Conservation (phyloP, 1,140 invertebrate species). For the Tribolium castaneum region DNA sequence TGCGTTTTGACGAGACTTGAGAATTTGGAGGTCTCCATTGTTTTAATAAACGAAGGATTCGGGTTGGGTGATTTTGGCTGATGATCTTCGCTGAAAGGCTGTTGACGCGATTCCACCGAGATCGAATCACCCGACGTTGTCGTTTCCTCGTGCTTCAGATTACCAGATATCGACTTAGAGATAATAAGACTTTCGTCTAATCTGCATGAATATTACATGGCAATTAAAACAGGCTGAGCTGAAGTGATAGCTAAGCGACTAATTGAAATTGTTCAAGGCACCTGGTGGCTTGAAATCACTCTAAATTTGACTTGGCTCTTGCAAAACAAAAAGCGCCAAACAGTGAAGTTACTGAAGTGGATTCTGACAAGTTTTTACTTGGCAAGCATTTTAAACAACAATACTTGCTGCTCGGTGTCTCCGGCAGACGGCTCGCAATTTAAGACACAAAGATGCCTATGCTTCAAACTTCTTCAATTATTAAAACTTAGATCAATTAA, state of each 20-base stretch:
- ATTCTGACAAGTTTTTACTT: not conserved
- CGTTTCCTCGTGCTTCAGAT: conserved; percentile 51
- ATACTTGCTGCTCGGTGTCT: not conserved
- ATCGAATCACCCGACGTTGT: conserved; percentile 40
- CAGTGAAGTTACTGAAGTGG: not conserved
- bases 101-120: conserved; percentile 47
- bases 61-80: conserved; percentile 52
- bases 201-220: conserved; percentile 60
- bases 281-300: not conserved
- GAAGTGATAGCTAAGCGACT: not conserved
- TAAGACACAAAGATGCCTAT: not conserved
- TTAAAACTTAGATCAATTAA: not conserved
- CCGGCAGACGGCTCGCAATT: not conserved
- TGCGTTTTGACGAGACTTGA: conserved; percentile 52
- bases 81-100: conserved; percentile 47
- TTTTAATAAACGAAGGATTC: conserved; percentile 62
- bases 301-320: not conserved
- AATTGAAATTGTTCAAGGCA: not conserved
- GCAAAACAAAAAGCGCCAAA: not conserved
- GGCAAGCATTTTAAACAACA: not conserved
- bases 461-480: not conserved
- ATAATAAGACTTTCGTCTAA: conserved; percentile 69
- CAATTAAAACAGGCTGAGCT: conserved; percentile 10
- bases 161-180: conserved; percentile 35
- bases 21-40: conserved; percentile 62